These are phyloP conservation scores for Catostylus mosaicus DNA, from an alignment of 30 jellyfish, hydroid and myxozoan genomes.

Conservation along the genomic window DNA sequence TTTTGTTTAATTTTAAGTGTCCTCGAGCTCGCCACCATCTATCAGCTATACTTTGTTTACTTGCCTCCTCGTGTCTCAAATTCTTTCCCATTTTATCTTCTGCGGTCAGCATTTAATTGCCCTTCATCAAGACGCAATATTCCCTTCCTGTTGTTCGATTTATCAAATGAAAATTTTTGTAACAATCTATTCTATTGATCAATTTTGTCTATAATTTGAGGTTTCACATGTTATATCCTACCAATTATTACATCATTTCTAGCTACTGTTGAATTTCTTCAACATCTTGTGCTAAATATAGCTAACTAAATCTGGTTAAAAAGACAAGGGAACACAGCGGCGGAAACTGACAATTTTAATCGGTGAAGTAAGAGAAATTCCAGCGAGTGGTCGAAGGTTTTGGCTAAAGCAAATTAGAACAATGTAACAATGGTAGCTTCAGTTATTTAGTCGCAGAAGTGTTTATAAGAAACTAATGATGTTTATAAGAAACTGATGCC, in stretches of 20 bases:
- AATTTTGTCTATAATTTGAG: conserved; percentile 1
- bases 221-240: conserved; percentile 7
- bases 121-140: background rate
- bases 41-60: background rate
- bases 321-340: background rate
- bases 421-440: too few relatives aligned
- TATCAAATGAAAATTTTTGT: conserved; percentile 4
- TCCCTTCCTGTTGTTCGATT: background rate
- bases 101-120: background rate
- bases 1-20: background rate
- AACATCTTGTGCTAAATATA: conserved; percentile 2
- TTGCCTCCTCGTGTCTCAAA: background rate
- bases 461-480: too few relatives aligned
- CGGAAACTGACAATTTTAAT: background rate
- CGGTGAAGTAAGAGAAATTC: background rate
- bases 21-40: background rate
- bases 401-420: too few relatives aligned
- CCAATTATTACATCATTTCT: conserved; percentile 4
- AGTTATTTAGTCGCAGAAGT: too few relatives aligned
- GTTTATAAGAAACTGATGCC: too few relatives aligned
- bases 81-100: background rate
- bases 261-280: background rate
- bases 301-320: background rate
- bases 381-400: background rate
- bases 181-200: background rate